A percentile compares a stretch with the other conserved stretches of the same genome.
Conservation (phyloP, 2,113 vertebrate genomes). For the Loxodonta africana region DNA sequence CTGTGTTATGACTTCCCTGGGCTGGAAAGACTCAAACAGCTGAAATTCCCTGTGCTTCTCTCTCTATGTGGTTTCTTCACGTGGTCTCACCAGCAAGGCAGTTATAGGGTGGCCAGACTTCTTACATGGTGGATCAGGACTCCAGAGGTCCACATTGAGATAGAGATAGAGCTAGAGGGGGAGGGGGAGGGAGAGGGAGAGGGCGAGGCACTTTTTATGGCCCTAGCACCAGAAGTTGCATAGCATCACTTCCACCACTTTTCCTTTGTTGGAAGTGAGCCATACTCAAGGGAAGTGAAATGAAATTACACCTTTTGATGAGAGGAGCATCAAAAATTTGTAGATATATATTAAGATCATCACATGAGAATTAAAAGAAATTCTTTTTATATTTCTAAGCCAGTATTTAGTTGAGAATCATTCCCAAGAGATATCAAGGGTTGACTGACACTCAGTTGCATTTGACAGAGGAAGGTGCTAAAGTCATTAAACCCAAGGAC, state of each 20-base stretch:
- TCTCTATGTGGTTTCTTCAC: neutral
- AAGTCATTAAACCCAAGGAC: neutral
- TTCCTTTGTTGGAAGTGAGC: neutral
- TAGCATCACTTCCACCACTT: no score
- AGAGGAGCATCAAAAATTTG: neutral
- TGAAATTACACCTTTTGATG: neutral
- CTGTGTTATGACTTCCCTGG: neutral
- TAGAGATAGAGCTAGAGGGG: neutral
- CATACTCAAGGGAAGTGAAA: neutral
- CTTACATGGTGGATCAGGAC: neutral
- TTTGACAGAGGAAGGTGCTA: neutral
- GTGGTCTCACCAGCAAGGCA: neutral
- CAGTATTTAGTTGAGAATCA: conserved; percentile 1
- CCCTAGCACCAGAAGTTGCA: neutral
- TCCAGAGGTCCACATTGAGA: neutral
- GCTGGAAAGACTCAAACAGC: neutral
- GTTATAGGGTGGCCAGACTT: neutral
- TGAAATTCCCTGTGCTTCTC: neutral
- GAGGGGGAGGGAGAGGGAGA: neutral
- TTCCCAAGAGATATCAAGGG: neutral
- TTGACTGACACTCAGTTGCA: neutral
- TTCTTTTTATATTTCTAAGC: neutral
- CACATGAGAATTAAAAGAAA: neutral
- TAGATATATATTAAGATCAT: neutral
- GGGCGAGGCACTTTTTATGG: neutral